A percentile compares a stretch with the other conserved stretches of the same genome.
Conservation (phyloP, 1,140 invertebrate species). For the Varroa destructor region DNA sequence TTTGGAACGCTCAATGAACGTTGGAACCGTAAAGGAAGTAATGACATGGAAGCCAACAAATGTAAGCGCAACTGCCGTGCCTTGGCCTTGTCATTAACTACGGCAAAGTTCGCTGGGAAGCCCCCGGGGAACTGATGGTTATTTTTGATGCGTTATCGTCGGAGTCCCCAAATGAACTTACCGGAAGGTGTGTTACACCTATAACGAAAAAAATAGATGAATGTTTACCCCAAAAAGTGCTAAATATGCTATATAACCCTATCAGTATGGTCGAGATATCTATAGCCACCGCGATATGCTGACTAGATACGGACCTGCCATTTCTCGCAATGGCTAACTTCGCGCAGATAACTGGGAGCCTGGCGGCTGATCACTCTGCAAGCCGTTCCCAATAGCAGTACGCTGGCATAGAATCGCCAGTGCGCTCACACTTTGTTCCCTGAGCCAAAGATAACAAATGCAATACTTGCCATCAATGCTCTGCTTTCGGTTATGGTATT, state of each 20-base stretch:
- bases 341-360: slow-evolving; percentile 4
- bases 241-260: not conserved
- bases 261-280: not conserved
- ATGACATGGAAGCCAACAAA: not conserved
- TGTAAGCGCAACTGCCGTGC: not conserved
- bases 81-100: not conserved
- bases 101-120: not conserved
- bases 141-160: not conserved
- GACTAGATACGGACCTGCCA: not conserved
- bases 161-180: not conserved
- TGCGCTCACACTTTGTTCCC: not conserved
- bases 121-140: not conserved
- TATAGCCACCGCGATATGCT: not conserved
- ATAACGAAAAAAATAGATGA: not conserved
- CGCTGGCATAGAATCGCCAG: not conserved
- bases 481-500: not conserved
- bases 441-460: not conserved
- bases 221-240: not conserved
- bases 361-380: slow-evolving; percentile 3
- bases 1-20: not conserved
- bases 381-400: not conserved
- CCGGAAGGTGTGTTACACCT: not conserved
- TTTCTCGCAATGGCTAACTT: not conserved
- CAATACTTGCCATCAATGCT: not conserved
- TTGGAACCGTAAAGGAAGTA: not conserved